A percentile compares a stretch with the other conserved stretches of the same genome.
phyloP scores from a whole-genome alignment of 2,113 vertebrate genomes.

The Peromyscus leucopus region DNA sequence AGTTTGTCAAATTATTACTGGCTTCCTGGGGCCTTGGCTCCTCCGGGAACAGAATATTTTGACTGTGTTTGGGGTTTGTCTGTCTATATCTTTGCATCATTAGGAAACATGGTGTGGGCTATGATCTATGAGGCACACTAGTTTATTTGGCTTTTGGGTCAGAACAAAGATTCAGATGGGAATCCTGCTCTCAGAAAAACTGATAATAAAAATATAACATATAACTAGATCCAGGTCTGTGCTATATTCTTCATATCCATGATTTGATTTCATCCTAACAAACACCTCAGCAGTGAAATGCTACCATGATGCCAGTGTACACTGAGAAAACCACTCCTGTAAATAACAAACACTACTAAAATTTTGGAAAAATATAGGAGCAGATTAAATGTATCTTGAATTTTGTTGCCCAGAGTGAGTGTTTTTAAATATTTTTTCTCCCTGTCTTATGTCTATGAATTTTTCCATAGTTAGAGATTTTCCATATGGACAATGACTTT shows the following conservation, averaged over 20 bases:
- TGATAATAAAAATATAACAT: not conserved
- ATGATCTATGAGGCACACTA: not conserved
- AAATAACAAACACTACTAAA: not conserved
- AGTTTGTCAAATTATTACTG: not conserved
- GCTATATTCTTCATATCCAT: not conserved
- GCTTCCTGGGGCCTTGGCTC: not conserved
- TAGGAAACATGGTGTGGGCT: not conserved
- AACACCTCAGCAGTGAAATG: not conserved
- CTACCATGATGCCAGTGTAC: not conserved
- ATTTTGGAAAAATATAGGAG: not conserved
- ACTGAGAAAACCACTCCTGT: not conserved
- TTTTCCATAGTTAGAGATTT: not conserved
- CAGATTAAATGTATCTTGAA: not conserved
- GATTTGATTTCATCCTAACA: not conserved
- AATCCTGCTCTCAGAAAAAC: not conserved
- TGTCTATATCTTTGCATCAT: conserved; percentile 10
- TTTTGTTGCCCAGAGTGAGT: not conserved
- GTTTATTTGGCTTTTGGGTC: not conserved
- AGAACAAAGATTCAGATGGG: not conserved
- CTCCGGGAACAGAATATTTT: not conserved
- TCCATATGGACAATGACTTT: not conserved
- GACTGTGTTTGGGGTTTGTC: not conserved
- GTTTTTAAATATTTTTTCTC: not conserved
- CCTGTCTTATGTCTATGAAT: not conserved
- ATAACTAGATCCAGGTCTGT: not conserved